phyloP scores from a whole-genome alignment of 2,797 vertebrate genomes.

The Pelochelys cantorii region DNA sequence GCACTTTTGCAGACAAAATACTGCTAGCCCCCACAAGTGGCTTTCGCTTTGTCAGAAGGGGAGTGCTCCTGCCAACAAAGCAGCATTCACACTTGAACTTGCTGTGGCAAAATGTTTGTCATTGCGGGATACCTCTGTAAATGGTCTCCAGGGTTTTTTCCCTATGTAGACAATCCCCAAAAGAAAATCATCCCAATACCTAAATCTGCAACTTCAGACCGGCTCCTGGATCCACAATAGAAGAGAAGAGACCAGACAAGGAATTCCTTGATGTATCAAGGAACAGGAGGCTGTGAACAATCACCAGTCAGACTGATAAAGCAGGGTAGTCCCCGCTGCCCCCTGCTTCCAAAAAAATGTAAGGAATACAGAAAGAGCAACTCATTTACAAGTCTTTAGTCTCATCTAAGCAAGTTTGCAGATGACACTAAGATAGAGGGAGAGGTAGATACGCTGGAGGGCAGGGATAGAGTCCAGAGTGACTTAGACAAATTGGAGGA shows the following conservation, averaged over 20 bases:
- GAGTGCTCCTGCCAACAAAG: too few species aligned
- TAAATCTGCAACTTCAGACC: neutral
- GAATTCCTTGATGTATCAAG: neutral
- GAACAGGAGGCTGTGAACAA: neutral
- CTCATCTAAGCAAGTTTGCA: too few species aligned
- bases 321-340: rapidly evolving
- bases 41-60: too few species aligned
- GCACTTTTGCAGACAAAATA: too few species aligned
- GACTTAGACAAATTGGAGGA: too few species aligned
- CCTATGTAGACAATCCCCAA: neutral
- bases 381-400: neutral
- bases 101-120: too few species aligned
- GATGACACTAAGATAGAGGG: too few species aligned
- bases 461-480: too few species aligned
- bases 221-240: neutral
- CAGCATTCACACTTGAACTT: too few species aligned
- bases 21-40: too few species aligned
- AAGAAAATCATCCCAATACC: rapidly evolving
- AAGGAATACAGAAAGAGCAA: neutral
- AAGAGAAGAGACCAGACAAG: neutral
- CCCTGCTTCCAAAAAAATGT: rapidly evolving
- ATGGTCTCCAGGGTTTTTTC: too few species aligned
- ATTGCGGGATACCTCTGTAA: neutral
- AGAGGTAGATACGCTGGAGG: too few species aligned
- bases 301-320: neutral